These are phyloP conservation scores for Tamias sibiricus DNA, from an alignment of 2,113 vertebrate species.

Conservation along the genomic window DNA sequence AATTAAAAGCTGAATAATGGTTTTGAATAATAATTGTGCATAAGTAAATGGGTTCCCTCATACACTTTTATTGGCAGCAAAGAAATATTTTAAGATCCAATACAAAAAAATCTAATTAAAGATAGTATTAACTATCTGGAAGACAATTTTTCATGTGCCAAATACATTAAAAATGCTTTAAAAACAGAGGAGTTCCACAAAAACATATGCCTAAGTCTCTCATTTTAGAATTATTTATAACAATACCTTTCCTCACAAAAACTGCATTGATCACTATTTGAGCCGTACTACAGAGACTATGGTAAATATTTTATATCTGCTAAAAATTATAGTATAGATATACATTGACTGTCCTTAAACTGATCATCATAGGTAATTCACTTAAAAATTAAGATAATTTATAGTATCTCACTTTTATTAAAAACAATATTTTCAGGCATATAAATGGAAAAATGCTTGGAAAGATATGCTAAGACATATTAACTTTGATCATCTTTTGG, in stretches of 20 bases:
- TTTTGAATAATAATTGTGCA: not conserved
- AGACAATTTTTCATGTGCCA: not conserved
- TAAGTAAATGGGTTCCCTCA: not conserved
- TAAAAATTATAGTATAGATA: constrained; percentile 21
- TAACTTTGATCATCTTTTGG: not conserved
- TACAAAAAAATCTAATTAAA: too few species aligned
- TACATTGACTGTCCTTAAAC: not conserved
- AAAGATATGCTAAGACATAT: not conserved
- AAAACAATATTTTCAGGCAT: not conserved
- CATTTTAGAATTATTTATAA: constrained; percentile 18
- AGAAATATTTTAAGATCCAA: not conserved
- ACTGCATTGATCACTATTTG: not conserved
- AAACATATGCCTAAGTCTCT: not conserved
- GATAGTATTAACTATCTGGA: not conserved
- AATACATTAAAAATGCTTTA: not conserved
- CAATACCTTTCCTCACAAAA: not conserved
- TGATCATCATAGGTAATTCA: not conserved
- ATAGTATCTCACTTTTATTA: not conserved
- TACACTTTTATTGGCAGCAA: not conserved
- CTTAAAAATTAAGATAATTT: constrained; percentile 45
- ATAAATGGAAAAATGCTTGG: not conserved
- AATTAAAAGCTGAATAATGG: constrained; percentile 22
- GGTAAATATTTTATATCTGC: not conserved
- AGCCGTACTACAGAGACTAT: constrained; percentile 33
- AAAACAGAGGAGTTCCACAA: not conserved